These are phyloP conservation scores for Mystacides longicornis DNA, from an alignment of 2,888 invertebrate species.

Conservation along the genomic window DNA sequence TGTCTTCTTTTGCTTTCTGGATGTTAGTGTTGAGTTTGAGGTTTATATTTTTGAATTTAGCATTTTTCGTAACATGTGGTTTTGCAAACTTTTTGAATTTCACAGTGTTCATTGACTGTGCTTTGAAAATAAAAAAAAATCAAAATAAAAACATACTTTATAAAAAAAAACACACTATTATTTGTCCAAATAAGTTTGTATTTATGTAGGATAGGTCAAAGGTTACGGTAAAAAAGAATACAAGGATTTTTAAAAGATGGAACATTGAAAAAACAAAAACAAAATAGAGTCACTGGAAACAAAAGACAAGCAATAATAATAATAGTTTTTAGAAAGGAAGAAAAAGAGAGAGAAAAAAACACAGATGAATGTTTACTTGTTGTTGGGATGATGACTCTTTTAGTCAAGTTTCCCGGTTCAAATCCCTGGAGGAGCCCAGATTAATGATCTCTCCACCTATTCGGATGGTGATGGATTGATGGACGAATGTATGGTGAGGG, in stretches of 20 bases:
- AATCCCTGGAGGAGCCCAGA: conserved; percentile 14
- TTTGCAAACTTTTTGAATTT: too few relatives aligned
- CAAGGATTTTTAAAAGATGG: neutral
- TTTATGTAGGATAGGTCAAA: too few relatives aligned
- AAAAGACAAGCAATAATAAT: neutral
- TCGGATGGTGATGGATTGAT: conserved; percentile 8
- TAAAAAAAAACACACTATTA: too few relatives aligned
- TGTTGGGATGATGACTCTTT: conserved; percentile 11
- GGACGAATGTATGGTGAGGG: neutral
- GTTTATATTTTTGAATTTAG: too few relatives aligned
- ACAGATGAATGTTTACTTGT: neutral
- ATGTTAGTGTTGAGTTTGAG: too few relatives aligned
- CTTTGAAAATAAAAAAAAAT: too few relatives aligned
- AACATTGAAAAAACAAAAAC: neutral
- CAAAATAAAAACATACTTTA: too few relatives aligned
- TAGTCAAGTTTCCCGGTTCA: conserved; percentile 9
- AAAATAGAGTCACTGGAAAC: neutral
- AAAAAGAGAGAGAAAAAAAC: neutral
- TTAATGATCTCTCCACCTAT: conserved; percentile 13
- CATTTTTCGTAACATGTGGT: too few relatives aligned
- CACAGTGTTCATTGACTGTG: too few relatives aligned
- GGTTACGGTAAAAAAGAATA: neutral
- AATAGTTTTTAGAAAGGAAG: neutral
- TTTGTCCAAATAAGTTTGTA: too few relatives aligned
- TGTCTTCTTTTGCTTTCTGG: too few relatives aligned